Evolutionary conservation across 2,888 invertebrate species (phyloP).

Genomic region (Drosophila mayaguana): DNA sequence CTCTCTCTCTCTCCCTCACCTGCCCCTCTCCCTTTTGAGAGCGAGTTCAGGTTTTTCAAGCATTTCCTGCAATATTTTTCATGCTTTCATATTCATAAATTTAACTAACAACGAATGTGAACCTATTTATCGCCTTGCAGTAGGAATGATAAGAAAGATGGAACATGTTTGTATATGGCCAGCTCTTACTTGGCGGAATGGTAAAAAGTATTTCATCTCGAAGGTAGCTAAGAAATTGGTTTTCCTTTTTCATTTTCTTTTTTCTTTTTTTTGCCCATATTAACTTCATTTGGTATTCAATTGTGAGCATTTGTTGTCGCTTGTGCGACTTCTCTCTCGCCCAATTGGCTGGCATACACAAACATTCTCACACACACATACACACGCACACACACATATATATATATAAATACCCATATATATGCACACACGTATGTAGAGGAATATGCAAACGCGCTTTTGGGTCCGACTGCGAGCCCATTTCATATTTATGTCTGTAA

Average conservation of each 20-base stretch:
- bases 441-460: not conserved
- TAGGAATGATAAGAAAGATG: not conserved
- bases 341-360: slow-evolving; percentile 14
- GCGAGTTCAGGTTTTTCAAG: too few species aligned
- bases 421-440: not conserved
- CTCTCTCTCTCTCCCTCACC: not conserved
- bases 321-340: slow-evolving; percentile 29
- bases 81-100: not conserved
- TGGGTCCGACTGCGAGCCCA: not conserved
- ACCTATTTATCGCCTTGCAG: not conserved
- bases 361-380: not conserved
- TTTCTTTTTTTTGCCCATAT: slow-evolving; percentile 3
- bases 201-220: not conserved
- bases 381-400: not conserved
- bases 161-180: not conserved
- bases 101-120: not conserved
- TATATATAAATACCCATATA: not conserved
- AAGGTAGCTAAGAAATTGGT: slow-evolving; percentile 8
- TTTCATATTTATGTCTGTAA: not conserved
- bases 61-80: not conserved
- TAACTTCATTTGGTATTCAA: slow-evolving; percentile 40
- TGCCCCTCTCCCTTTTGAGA: too few species aligned
- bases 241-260: slow-evolving; percentile 10
- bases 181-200: not conserved
- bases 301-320: slow-evolving; percentile 36